These are phyloP conservation scores for Athalia circularis DNA, from an alignment of 2,888 invertebrate genomes.

Conservation along the genomic window DNA sequence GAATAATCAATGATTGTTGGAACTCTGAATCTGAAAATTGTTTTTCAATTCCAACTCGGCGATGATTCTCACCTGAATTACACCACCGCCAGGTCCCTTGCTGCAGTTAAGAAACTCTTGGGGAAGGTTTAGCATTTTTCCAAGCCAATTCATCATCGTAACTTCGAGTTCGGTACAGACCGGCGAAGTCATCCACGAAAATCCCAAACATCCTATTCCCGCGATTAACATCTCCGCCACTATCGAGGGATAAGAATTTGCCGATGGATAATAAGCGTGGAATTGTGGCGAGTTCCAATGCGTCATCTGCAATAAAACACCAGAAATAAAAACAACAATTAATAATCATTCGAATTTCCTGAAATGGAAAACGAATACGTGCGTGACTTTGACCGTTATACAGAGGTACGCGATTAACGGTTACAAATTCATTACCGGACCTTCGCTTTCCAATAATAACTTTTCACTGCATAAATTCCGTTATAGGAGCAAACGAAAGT, in stretches of 20 bases:
- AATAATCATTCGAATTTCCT: too few relatives aligned
- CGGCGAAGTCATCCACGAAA: conserved; percentile 92
- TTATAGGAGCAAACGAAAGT: neutral
- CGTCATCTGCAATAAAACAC: conserved; percentile 79
- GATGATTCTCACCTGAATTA: conserved; percentile 82
- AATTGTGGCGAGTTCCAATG: conserved; percentile 97
- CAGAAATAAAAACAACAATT: neutral
- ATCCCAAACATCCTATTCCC: conserved; percentile 89
- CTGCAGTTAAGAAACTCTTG: conserved; percentile 86
- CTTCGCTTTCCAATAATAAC: neutral
- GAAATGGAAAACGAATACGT: too few relatives aligned
- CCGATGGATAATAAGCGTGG: conserved; percentile 93
- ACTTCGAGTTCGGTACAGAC: conserved; percentile 96
- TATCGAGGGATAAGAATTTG: conserved; percentile 88
- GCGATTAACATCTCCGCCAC: conserved; percentile 89
- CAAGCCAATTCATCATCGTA: conserved; percentile 95
- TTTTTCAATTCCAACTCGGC: neutral
- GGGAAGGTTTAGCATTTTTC: conserved; percentile 89
- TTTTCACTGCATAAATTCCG: neutral
- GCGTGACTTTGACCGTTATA: too few relatives aligned
- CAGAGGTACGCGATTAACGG: too few relatives aligned
- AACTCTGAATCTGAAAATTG: neutral
- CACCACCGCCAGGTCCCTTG: conserved; percentile 88
- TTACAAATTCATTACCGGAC: too few relatives aligned
- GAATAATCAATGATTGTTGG: neutral